Percentiles rank a stretch among this genome's conserved stretches.
phyloP scores from a whole-genome alignment of 2,888 invertebrate species.

The Saturnia pavonia region DNA sequence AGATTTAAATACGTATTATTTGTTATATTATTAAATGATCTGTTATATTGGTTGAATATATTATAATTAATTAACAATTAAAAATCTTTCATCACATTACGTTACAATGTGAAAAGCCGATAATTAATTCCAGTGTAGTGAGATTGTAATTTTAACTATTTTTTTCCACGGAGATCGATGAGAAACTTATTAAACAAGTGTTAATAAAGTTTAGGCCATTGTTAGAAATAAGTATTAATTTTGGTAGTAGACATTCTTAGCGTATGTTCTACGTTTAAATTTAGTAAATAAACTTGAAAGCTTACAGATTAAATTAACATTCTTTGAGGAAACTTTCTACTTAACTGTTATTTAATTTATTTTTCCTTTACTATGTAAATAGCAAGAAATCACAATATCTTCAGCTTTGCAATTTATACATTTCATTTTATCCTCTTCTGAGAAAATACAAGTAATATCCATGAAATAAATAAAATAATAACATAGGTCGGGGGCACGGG shows the following conservation, averaged over 20 bases:
- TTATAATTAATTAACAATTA: not conserved
- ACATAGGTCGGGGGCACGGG: conserved; percentile 30
- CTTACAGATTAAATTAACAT: not conserved
- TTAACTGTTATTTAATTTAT: not conserved
- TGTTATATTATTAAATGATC: too few species aligned
- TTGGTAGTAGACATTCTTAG: not conserved
- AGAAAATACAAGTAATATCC: conserved; percentile 44
- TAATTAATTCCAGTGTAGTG: not conserved
- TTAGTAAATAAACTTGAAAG: not conserved
- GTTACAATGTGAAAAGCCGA: not conserved
- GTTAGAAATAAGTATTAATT: not conserved
- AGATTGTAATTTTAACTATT: not conserved
- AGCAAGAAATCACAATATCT: conserved; percentile 9
- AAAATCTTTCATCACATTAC: not conserved
- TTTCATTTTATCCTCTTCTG: conserved; percentile 29
- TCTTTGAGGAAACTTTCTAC: not conserved
- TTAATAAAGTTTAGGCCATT: not conserved
- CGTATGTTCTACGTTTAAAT: not conserved
- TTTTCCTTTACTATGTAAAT: not conserved
- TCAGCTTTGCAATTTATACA: conserved; percentile 22
- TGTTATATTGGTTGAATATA: too few species aligned
- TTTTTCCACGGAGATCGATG: not conserved
- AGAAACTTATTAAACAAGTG: not conserved
- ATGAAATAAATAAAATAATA: conserved; percentile 55
- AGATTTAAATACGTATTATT: not conserved